phyloP scores from a whole-genome alignment of 2,113 vertebrate genomes.

The Ia io region DNA sequence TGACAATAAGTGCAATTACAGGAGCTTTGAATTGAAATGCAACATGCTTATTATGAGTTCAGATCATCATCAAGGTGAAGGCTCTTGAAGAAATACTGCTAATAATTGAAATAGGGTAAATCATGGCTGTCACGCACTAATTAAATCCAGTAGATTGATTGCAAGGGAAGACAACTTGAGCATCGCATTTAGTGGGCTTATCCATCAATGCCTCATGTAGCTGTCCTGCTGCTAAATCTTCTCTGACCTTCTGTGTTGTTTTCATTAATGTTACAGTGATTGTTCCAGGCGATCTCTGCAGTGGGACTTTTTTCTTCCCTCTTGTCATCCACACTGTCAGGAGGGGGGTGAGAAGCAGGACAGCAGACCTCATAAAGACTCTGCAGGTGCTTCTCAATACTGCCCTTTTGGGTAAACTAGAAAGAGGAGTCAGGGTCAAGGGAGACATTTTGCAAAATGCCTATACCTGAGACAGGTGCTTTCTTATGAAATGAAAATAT shows the following conservation, averaged over 20 bases:
- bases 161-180: neutral
- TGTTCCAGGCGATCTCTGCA: neutral
- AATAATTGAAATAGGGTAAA: neutral
- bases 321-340: accelerated
- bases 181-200: neutral
- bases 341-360: accelerated
- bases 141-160: neutral
- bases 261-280: accelerated
- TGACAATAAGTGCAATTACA: neutral
- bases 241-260: neutral
- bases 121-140: neutral
- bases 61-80: neutral
- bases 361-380: accelerated
- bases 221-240: neutral
- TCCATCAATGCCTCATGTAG: neutral
- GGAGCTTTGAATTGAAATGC: neutral
- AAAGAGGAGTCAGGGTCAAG: neutral
- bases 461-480: neutral
- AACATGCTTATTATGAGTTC: neutral
- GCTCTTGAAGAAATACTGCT: neutral
- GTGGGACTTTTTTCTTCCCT: too few relatives aligned
- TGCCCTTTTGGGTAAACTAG: neutral
- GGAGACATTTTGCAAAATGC: neutral
- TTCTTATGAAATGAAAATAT: neutral
- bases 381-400: neutral